Percentiles rank a stretch among this genome's conserved stretches.
These are phyloP conservation scores for Lithophane semibrunnea DNA, from an alignment of 2,888 invertebrate species.

Conservation along the genomic window DNA sequence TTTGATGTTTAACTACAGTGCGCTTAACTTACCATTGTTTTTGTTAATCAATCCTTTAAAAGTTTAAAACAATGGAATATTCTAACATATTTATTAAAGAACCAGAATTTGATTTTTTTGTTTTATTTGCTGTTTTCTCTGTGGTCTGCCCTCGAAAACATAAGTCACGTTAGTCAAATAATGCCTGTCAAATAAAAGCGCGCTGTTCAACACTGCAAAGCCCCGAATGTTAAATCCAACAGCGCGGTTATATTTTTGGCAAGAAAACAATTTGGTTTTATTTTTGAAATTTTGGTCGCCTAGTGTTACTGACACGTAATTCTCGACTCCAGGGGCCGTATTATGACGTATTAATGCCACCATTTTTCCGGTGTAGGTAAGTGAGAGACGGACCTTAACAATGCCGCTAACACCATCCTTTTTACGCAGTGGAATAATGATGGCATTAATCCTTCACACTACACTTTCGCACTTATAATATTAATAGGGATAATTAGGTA, in stretches of 20 bases:
- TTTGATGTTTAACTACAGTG: slow-evolving; percentile 32
- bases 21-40: slow-evolving; percentile 53
- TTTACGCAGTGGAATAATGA: too few species aligned
- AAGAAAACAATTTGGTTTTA: background rate
- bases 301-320: too few species aligned
- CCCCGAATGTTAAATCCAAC: background rate
- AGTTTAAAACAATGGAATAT: slow-evolving; percentile 72
- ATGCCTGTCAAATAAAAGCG: background rate
- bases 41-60: slow-evolving; percentile 51
- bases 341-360: too few species aligned
- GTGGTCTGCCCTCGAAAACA: background rate
- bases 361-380: too few species aligned
- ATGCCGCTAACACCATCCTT: too few species aligned
- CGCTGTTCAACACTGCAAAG: background rate
- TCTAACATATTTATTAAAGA: slow-evolving; percentile 76
- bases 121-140: slow-evolving; percentile 19
- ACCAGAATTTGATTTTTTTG: slow-evolving; percentile 54
- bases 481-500: too few species aligned
- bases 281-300: background rate
- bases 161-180: background rate
- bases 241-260: background rate
- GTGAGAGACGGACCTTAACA: too few species aligned
- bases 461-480: too few species aligned
- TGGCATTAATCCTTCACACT: too few species aligned
- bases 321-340: too few species aligned